Percentiles rank a stretch among this genome's conserved stretches.
phyloP scores from a whole-genome alignment of 1,140 invertebrate species.

The Tetramorium simillimum region DNA sequence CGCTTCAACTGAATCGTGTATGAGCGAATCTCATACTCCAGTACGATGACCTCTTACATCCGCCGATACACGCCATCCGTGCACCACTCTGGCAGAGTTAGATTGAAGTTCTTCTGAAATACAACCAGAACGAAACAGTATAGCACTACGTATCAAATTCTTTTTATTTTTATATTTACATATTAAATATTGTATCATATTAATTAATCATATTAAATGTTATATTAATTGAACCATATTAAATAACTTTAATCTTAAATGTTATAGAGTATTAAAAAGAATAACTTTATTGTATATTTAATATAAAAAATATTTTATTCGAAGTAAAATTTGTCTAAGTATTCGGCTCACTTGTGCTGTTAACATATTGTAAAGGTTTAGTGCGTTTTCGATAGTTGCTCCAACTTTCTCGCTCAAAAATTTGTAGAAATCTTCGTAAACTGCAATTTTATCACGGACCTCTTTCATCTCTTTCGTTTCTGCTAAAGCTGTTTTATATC shows the following conservation, averaged over 20 bases:
- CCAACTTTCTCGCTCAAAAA: slow-evolving; percentile 84
- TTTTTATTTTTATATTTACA: background rate
- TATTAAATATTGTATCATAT: background rate
- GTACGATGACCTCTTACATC: slow-evolving; percentile 81
- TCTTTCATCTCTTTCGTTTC: slow-evolving; percentile 78
- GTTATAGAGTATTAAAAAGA: background rate
- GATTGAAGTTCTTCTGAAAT: slow-evolving; percentile 84
- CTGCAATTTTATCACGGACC: slow-evolving; percentile 81
- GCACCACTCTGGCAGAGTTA: slow-evolving; percentile 87
- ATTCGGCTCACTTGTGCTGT: slow-evolving; percentile 81
- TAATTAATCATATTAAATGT: no score
- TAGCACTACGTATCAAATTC: background rate
- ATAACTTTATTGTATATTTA: background rate
- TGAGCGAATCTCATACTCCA: slow-evolving; percentile 86
- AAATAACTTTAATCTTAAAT: background rate
- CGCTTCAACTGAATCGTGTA: slow-evolving; percentile 87
- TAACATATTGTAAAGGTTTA: slow-evolving; percentile 83
- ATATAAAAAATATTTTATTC: background rate
- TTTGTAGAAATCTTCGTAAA: slow-evolving; percentile 83
- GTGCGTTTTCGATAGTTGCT: slow-evolving; percentile 81
- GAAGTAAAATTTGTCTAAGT: background rate
- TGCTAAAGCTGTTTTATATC: slow-evolving; percentile 56
- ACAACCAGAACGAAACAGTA: background rate
- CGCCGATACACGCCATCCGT: slow-evolving; percentile 85
- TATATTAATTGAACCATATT: background rate